Evolutionary conservation across 2,797 vertebrate species (phyloP).

Genomic region (Tenualosa thibaudeaui): DNA sequence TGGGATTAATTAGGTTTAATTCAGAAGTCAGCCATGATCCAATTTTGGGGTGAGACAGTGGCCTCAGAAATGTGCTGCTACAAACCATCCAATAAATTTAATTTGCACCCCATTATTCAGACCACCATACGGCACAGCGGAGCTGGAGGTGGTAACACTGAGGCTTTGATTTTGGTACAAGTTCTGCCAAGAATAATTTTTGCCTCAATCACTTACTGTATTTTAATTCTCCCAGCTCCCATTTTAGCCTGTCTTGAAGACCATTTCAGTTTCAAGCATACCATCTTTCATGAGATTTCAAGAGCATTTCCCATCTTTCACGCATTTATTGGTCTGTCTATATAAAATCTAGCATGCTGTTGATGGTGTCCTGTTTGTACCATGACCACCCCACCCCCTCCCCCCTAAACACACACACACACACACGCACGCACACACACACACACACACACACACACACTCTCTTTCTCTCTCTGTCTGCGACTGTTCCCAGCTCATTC

Average conservation of each 20-base stretch:
- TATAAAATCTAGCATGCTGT: no score
- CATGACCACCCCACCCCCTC: no score
- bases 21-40: constrained; percentile 20
- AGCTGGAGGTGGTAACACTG: background rate
- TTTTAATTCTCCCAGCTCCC: background rate
- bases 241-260: background rate
- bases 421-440: no score
- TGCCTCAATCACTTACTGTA: background rate
- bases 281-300: background rate
- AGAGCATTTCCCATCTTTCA: no score
- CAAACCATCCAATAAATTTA: constrained; percentile 2
- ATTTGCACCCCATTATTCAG: constrained; percentile 10
- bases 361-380: no score
- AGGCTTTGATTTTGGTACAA: background rate
- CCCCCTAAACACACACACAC: no score
- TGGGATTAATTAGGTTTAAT: constrained; percentile 22
- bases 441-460: no score
- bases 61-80: background rate
- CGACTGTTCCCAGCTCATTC: background rate
- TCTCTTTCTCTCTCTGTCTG: no score
- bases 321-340: no score
- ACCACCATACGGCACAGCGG: background rate
- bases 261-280: background rate
- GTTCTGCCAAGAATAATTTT: background rate
- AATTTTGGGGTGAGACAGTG: background rate